phyloP scores from a whole-genome alignment of 1,140 invertebrate genomes.

The Eubasilissa regina region DNA sequence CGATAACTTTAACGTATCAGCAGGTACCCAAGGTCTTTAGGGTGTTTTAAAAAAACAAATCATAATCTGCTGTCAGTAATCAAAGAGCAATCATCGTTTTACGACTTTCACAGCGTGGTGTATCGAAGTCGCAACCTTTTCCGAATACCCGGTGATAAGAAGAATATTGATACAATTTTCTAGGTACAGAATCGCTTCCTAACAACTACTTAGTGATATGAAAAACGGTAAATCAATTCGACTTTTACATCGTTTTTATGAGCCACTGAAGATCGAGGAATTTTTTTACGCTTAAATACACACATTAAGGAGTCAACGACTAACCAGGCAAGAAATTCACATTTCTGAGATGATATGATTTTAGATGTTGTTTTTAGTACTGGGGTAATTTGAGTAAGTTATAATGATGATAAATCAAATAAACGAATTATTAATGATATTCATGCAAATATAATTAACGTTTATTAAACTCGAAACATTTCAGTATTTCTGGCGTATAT shows the following conservation, averaged over 20 bases:
- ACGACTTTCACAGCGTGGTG: background rate
- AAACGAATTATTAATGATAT: too few species aligned
- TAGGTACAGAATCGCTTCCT: background rate
- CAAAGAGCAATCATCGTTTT: background rate
- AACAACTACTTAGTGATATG: slow-evolving; percentile 38
- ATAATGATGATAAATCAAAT: too few species aligned
- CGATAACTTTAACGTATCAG: background rate
- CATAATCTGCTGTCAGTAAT: background rate
- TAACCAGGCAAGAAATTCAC: too few species aligned
- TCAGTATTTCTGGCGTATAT: too few species aligned
- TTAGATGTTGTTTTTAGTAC: too few species aligned
- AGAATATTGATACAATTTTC: slow-evolving; percentile 6
- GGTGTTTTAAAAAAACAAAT: background rate
- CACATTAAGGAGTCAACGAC: too few species aligned
- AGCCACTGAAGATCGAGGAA: background rate
- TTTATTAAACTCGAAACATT: too few species aligned
- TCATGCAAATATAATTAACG: too few species aligned
- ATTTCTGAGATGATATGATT: too few species aligned
- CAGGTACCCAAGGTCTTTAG: background rate
- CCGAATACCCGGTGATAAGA: slow-evolving; percentile 11
- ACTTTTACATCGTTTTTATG: slow-evolving; percentile 25
- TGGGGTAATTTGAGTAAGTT: too few species aligned
- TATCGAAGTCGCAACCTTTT: background rate
- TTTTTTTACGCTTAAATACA: background rate
- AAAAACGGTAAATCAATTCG: slow-evolving; percentile 19